Evolutionary conservation across 2,113 vertebrate species (phyloP).

Genomic region (Holacanthus passer): DNA sequence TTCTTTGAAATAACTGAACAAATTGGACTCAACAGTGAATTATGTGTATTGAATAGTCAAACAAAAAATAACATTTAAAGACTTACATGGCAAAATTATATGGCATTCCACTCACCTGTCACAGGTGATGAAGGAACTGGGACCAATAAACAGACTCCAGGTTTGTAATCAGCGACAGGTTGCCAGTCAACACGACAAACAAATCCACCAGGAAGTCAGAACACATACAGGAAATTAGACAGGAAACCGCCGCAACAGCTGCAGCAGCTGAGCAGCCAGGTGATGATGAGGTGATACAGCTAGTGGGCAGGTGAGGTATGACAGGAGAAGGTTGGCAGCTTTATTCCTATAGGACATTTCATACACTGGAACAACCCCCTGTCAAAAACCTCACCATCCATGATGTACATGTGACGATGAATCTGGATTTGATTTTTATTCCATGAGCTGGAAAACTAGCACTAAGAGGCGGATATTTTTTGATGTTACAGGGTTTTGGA

Average conservation of each 20-base stretch:
- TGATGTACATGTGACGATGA: too few species aligned
- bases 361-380: too few species aligned
- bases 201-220: not conserved
- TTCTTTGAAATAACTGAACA: not conserved
- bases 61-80: not conserved
- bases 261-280: not conserved
- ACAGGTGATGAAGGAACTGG: not conserved
- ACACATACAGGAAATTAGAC: not conserved
- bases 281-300: conserved; percentile 21
- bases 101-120: not conserved
- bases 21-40: not conserved
- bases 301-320: conserved; percentile 26
- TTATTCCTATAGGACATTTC: too few species aligned
- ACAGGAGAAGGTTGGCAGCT: too few species aligned
- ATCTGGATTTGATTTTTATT: too few species aligned
- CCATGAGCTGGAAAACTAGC: not conserved
- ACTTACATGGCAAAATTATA: not conserved
- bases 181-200: conserved; percentile 10
- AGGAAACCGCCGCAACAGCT: not conserved
- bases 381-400: too few species aligned
- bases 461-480: conserved; percentile 20
- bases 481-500: conserved; percentile 1
- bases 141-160: not conserved
- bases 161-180: conserved; percentile 23
- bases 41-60: not conserved